Percentiles rank a stretch among this genome's conserved stretches.
Conservation (phyloP, 2,113 vertebrate genomes). For the Pseudolaguvia tuberculata region DNA sequence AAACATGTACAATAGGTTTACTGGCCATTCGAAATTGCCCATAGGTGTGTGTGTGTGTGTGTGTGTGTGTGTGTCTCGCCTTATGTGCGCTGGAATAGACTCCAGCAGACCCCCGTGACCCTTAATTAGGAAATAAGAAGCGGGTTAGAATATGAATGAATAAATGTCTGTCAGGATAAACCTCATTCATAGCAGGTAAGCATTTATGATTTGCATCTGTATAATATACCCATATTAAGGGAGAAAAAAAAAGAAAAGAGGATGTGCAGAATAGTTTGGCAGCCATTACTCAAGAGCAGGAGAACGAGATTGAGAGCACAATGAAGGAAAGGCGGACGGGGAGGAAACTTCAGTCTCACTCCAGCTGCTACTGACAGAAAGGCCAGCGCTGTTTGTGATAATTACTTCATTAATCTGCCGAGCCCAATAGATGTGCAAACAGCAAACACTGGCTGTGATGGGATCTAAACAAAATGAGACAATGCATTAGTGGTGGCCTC, state of each 20-base stretch:
- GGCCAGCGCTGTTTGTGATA: constrained; percentile 21
- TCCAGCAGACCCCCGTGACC: too few species aligned
- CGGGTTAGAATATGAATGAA: too few species aligned
- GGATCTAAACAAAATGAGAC: constrained; percentile 20
- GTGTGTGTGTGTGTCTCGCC: too few species aligned
- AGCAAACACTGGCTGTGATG: background rate
- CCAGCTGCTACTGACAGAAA: constrained; percentile 16
- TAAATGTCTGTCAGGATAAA: too few species aligned
- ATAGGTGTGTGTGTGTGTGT: too few species aligned
- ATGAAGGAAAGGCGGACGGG: background rate
- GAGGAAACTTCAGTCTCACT: background rate
- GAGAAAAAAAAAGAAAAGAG: background rate
- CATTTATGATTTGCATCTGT: constrained; percentile 37
- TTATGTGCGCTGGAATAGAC: too few species aligned
- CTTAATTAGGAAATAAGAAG: too few species aligned
- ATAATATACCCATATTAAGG: constrained; percentile 20
- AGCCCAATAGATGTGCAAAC: background rate
- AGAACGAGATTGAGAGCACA: background rate
- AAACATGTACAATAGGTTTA: too few species aligned
- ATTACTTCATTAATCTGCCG: constrained; percentile 37
- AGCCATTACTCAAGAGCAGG: background rate
- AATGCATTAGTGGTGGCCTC: background rate
- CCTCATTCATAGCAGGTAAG: constrained; percentile 27
- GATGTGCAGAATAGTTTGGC: background rate
- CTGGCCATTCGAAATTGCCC: too few species aligned